These are phyloP conservation scores for Meriones psammophilus DNA, from an alignment of 2,797 vertebrate genomes.

Conservation along the genomic window DNA sequence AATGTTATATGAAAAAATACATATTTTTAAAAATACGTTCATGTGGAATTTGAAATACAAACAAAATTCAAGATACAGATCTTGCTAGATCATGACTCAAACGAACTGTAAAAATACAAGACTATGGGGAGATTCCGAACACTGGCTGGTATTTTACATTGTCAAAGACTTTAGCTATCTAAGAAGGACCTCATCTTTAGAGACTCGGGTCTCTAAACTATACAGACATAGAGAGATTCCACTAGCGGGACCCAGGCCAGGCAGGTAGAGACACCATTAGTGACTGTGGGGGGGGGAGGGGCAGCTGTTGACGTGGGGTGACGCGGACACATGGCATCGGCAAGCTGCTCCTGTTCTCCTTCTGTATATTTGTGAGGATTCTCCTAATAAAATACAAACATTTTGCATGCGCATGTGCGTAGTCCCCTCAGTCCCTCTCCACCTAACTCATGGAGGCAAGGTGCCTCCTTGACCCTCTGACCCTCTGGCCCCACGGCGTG, in stretches of 20 bases:
- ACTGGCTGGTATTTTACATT: neutral
- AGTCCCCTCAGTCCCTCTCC: neutral
- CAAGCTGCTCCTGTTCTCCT: neutral
- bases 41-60: constrained; percentile 18
- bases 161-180: neutral
- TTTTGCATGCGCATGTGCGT: neutral
- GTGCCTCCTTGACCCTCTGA: neutral
- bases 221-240: neutral
- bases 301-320: neutral
- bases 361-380: constrained; percentile 56
- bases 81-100: neutral
- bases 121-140: neutral
- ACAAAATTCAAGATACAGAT: neutral
- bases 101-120: neutral
- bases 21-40: neutral
- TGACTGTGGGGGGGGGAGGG: neutral
- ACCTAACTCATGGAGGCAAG: neutral
- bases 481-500: neutral
- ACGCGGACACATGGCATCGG: neutral
- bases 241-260: neutral
- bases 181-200: neutral
- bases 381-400: constrained; percentile 21
- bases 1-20: neutral
- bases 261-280: fast-evolving
- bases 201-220: neutral